Percentiles rank a stretch among this genome's conserved stretches.
These are phyloP conservation scores for Danaus chrysippus DNA, from an alignment of 2,888 invertebrate genomes.

Conservation along the genomic window DNA sequence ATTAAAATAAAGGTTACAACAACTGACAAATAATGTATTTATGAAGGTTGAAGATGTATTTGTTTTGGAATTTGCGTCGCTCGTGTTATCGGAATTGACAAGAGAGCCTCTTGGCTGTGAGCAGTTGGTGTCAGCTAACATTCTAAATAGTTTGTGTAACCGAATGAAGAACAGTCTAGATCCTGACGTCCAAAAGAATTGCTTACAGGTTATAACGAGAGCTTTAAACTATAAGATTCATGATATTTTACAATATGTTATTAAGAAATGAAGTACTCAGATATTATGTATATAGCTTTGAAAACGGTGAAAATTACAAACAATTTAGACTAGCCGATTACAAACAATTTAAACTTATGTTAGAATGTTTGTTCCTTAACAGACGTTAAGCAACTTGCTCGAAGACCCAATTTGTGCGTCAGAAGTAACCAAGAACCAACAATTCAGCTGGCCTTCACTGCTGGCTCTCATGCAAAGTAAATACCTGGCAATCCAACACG, in stretches of 20 bases:
- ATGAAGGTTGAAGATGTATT: constrained; percentile 69
- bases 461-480: constrained; percentile 70
- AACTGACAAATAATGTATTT: not conserved
- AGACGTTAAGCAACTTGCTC: constrained; percentile 73
- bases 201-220: constrained; percentile 62
- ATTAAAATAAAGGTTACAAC: not conserved
- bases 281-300: no score
- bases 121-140: constrained; percentile 65
- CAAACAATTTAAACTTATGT: no score
- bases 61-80: constrained; percentile 75
- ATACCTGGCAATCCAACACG: constrained; percentile 71
- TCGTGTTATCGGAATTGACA: constrained; percentile 71
- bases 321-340: not conserved
- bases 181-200: constrained; percentile 79
- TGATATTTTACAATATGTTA: no score
- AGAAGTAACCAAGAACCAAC: constrained; percentile 67
- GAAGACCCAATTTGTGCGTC: constrained; percentile 69
- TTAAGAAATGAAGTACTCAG: no score
- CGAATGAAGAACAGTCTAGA: constrained; percentile 73
- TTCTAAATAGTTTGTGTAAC: constrained; percentile 64
- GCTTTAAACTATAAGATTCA: not conserved
- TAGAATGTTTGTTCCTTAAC: constrained; percentile 2
- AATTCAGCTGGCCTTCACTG: constrained; percentile 70
- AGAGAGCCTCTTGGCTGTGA: constrained; percentile 70
- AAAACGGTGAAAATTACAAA: no score